These are phyloP conservation scores for Aplodontia rufa DNA, from an alignment of 2,113 vertebrate genomes.

Conservation along the genomic window DNA sequence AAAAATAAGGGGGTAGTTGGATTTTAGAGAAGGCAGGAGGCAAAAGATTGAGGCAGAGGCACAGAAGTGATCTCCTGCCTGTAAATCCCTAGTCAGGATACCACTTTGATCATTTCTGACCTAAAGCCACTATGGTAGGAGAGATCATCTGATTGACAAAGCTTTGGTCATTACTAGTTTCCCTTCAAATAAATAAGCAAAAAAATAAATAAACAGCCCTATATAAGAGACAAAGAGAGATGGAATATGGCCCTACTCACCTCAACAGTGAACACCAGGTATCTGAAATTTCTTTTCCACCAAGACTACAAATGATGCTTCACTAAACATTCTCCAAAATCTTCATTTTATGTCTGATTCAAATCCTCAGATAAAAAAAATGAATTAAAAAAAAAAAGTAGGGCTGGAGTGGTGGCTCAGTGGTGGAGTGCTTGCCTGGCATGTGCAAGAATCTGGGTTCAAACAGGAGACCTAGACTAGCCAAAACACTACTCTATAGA, in stretches of 20 bases:
- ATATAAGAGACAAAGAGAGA: not conserved
- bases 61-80: not conserved
- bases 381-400: too few species aligned
- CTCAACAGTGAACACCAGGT: not conserved
- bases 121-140: not conserved
- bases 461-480: too few species aligned
- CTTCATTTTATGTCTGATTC: not conserved
- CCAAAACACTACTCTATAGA: too few species aligned
- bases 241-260: not conserved
- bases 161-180: not conserved
- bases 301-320: not conserved
- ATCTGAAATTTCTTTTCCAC: not conserved
- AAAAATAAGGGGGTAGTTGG: not conserved
- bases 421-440: too few species aligned
- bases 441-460: too few species aligned
- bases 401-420: too few species aligned
- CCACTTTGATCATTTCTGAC: not conserved
- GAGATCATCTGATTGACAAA: not conserved
- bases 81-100: not conserved
- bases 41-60: not conserved
- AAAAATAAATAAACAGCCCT: not conserved
- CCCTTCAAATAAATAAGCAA: not conserved
- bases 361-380: not conserved
- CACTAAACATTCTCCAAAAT: not conserved
- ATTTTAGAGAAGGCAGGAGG: not conserved